Conservation (phyloP, 1,140 invertebrate genomes). For the Zaprionus inermis region DNA sequence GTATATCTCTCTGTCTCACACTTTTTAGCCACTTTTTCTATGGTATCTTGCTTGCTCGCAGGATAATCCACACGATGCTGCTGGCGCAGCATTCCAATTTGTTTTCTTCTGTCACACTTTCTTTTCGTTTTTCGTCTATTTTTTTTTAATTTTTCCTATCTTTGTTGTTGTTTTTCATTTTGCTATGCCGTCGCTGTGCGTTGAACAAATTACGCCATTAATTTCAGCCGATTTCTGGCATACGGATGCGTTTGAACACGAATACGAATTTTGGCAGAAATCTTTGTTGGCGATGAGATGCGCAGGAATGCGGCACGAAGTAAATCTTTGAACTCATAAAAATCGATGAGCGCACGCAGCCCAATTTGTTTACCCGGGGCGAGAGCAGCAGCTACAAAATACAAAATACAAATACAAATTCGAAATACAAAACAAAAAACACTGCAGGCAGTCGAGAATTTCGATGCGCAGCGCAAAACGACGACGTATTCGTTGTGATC, state of each 20-base stretch:
- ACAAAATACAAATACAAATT: constrained; percentile 46
- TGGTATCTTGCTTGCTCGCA: neutral
- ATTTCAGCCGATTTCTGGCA: constrained; percentile 61
- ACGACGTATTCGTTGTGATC: constrained; percentile 55
- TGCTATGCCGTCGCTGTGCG: constrained; percentile 33
- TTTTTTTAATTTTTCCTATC: constrained; percentile 37
- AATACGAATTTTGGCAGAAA: constrained; percentile 35
- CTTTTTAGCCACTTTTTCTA: neutral
- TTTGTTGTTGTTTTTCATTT: constrained; percentile 31
- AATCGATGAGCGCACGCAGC: constrained; percentile 79
- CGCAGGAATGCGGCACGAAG: constrained; percentile 71
- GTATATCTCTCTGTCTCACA: neutral
- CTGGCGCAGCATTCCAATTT: constrained; percentile 14
- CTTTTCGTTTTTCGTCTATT: constrained; percentile 52
- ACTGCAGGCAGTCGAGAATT: constrained; percentile 10
- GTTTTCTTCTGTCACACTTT: constrained; percentile 18
- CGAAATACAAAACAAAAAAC: constrained; percentile 19
- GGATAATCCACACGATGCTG: neutral
- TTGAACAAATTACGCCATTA: constrained; percentile 74
- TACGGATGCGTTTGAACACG: constrained; percentile 58
- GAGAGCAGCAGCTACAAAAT: constrained; percentile 19
- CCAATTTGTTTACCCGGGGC: constrained; percentile 68
- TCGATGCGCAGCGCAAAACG: constrained; percentile 24
- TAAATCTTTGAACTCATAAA: constrained; percentile 83
- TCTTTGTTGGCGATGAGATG: constrained; percentile 44